Percentiles rank a stretch among this genome's conserved stretches.
phyloP scores from a whole-genome alignment of 2,113 vertebrate genomes.

The Polypterus senegalus region DNA sequence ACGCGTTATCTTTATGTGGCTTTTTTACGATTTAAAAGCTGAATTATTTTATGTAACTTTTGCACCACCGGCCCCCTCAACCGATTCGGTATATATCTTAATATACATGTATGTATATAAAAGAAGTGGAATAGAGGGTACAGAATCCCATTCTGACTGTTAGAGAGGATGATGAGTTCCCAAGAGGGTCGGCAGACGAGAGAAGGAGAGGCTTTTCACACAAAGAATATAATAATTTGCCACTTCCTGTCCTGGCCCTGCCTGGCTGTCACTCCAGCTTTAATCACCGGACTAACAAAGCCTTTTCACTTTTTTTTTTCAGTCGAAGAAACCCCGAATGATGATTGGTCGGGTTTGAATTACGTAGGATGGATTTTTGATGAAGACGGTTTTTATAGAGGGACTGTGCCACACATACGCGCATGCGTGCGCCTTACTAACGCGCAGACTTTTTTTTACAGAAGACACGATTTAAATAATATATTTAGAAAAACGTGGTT shows the following conservation, averaged over 20 bases:
- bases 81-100: too few relatives aligned
- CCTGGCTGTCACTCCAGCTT: conserved; percentile 66
- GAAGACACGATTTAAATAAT: too few relatives aligned
- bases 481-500: too few relatives aligned
- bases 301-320: conserved; percentile 33
- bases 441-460: too few relatives aligned
- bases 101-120: conserved; percentile 27
- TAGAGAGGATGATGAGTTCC: conserved; percentile 84
- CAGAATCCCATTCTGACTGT: conserved; percentile 88
- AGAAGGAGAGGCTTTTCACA: conserved; percentile 66
- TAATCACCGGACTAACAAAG: conserved; percentile 78
- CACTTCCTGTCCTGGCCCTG: conserved; percentile 59
- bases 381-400: too few relatives aligned
- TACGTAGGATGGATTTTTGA: too few relatives aligned
- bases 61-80: too few relatives aligned
- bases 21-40: conserved; percentile 8
- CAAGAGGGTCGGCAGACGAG: conserved; percentile 64
- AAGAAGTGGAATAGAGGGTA: conserved; percentile 63
- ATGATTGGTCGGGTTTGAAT: too few relatives aligned
- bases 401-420: too few relatives aligned
- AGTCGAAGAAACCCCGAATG: too few relatives aligned
- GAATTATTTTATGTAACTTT: too few relatives aligned
- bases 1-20: background rate
- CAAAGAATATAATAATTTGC: conserved; percentile 75
- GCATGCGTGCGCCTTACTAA: too few relatives aligned